Evolutionary conservation across 2,797 vertebrate species (phyloP).

Genomic region (Halcyon smyrnensis): DNA sequence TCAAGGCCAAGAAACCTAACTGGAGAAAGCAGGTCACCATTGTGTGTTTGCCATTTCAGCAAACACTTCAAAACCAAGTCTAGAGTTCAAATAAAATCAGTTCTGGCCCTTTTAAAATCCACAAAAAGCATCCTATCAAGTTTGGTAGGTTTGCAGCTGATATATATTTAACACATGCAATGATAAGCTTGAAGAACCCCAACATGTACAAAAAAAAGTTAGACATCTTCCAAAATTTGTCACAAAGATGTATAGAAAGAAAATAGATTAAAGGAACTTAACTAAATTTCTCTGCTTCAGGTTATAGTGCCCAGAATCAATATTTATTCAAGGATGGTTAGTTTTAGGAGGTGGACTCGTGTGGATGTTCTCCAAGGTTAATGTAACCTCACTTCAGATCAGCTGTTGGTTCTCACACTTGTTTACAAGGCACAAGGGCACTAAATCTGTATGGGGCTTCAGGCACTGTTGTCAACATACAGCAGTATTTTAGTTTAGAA

Average conservation of each 20-base stretch:
- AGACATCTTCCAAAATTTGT: not conserved
- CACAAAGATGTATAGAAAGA: not conserved
- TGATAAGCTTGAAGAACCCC: not conserved
- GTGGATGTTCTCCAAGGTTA: not conserved
- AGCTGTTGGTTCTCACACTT: accelerated
- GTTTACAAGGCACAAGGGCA: not conserved
- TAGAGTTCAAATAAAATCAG: not conserved
- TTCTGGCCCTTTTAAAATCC: not conserved
- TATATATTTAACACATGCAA: not conserved
- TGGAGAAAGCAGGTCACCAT: not conserved
- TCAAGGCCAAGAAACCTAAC: not conserved
- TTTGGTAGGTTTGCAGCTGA: not conserved
- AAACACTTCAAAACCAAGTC: not conserved
- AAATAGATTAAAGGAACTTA: not conserved
- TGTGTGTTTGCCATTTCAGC: not conserved
- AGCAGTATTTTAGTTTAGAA: not conserved
- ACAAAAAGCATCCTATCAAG: not conserved
- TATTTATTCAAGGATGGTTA: not conserved
- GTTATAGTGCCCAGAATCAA: not conserved
- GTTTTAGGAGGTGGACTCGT: not conserved
- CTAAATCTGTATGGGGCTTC: not conserved
- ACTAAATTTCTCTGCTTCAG: not conserved
- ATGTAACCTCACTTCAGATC: not conserved
- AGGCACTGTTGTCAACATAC: not conserved
- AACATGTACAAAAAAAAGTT: not conserved